phyloP scores from a whole-genome alignment of 30 jellyfish, hydroid and myxozoan species.

The Aurelia sp. region DNA sequence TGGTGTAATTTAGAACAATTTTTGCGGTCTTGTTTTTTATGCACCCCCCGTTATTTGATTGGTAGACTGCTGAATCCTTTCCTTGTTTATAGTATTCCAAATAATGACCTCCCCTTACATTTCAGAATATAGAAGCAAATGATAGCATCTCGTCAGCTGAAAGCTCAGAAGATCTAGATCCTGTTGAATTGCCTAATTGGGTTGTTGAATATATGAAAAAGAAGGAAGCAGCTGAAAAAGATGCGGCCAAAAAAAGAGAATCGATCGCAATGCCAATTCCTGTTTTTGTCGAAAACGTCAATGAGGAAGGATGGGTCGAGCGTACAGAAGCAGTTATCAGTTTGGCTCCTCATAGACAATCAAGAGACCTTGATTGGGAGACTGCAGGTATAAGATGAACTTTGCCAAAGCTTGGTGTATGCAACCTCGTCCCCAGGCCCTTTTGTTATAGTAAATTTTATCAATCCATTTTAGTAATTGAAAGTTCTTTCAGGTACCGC shows the following conservation, averaged over 20 bases:
- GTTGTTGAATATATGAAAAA: slow-evolving; percentile 22
- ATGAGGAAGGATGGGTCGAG: background rate
- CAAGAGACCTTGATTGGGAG: slow-evolving; percentile 22
- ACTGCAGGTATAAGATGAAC: too few species aligned
- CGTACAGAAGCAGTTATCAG: slow-evolving; percentile 5
- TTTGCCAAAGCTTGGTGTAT: too few species aligned
- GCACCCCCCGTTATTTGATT: too few species aligned
- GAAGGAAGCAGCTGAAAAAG: slow-evolving; percentile 22
- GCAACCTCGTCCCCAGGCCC: too few species aligned
- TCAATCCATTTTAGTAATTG: too few species aligned
- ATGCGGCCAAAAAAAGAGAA: background rate
- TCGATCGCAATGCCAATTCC: slow-evolving; percentile 11
- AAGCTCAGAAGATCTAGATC: slow-evolving; percentile 18
- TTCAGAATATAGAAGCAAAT: background rate
- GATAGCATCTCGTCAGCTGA: background rate
- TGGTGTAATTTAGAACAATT: too few species aligned
- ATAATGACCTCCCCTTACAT: background rate
- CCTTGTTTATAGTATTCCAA: too few species aligned
- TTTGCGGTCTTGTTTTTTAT: too few species aligned
- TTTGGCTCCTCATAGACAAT: slow-evolving; percentile 22
- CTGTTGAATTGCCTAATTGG: slow-evolving; percentile 58
- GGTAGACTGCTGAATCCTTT: too few species aligned
- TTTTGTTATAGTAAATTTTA: too few species aligned
- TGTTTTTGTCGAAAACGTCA: slow-evolving; percentile 2
- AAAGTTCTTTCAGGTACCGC: too few species aligned